Percentiles rank a stretch among this genome's conserved stretches.
Evolutionary conservation across 2,113 vertebrate genomes (phyloP).

Genomic region (Dicerorhinus sumatrensis): DNA sequence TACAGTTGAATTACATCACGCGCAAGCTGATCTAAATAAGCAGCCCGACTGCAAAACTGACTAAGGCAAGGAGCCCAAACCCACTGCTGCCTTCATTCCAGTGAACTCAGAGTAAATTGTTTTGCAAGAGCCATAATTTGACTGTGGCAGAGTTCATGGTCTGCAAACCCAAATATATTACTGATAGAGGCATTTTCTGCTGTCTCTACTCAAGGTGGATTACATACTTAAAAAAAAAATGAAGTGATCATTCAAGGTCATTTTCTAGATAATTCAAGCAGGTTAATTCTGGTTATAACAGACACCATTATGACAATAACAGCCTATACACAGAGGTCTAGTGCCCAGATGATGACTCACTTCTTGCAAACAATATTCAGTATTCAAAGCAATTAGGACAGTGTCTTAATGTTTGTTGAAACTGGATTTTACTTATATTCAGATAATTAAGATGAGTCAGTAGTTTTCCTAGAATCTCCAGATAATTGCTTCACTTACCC

Average conservation of each 20-base stretch:
- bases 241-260: conserved; percentile 28
- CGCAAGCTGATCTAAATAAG: neutral
- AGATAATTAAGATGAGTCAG: conserved; percentile 75
- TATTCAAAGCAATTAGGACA: conserved; percentile 55
- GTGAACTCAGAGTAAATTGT: neutral
- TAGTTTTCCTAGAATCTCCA: conserved; percentile 62
- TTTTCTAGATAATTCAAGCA: conserved; percentile 46
- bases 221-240: neutral
- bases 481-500: conserved; percentile 47
- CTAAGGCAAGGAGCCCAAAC: neutral
- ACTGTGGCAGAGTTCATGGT: neutral
- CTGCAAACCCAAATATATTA: neutral
- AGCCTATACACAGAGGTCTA: neutral
- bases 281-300: conserved; percentile 20
- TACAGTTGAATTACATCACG: too few relatives aligned
- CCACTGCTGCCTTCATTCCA: neutral
- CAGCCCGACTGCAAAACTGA: neutral
- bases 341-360: conserved; percentile 1
- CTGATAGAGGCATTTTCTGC: neutral
- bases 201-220: neutral
- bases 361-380: conserved; percentile 55
- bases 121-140: neutral
- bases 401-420: conserved; percentile 57
- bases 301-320: neutral
- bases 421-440: conserved; percentile 58